Base-by-base conservation (phyloP, 2,113 vertebrate genomes). In the Balaeniceps rex region DNA sequence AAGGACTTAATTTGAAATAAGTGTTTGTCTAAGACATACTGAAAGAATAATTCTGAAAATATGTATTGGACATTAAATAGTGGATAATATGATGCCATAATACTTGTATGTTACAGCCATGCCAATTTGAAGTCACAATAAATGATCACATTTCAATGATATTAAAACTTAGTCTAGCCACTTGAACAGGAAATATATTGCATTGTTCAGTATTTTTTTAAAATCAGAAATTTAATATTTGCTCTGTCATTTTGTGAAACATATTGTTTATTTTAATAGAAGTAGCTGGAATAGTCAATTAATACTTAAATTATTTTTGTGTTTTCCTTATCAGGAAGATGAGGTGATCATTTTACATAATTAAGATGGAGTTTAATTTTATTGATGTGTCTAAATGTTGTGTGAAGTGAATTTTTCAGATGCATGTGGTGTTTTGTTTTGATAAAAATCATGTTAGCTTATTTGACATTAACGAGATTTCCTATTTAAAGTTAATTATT, bases 291-390 rank as follows among this genome's bases (percentile, higher is more conserved):
- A 89, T 34, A 86, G 36, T 97, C 65, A 75, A 98, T 98, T 98
- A 98, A 98, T 96, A 68, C 94, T 97, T 84, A 83, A 94, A 98
- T 98, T 98, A 93, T 98, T 98, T 98, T 98, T 98, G 96, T 97
- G 96, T 97, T 97, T 97, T 98, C 96, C 97, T 94, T 98, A 95
- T 98, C 98, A 99, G 99, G 99, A 99, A 95, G 98, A 99, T 93
- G 98, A 99, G 99, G 99, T 99, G 99, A 99, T 97, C 84, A 97
- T 97, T 98, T 97, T 98, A 90, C 94, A 95, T 98, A 95, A 97
- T 95, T 96, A 94, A 95, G 95, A 87, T 88, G 94, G 97, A 95
- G 76, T 94, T 97, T 97, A 90, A 95, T 96, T 95, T 80, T 94
- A 94, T 78, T 97, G 83, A 95, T 97, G 95, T 98, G 94, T 96